phyloP scores from a whole-genome alignment of 2,113 vertebrate genomes.

The Sebastes fasciatus region DNA sequence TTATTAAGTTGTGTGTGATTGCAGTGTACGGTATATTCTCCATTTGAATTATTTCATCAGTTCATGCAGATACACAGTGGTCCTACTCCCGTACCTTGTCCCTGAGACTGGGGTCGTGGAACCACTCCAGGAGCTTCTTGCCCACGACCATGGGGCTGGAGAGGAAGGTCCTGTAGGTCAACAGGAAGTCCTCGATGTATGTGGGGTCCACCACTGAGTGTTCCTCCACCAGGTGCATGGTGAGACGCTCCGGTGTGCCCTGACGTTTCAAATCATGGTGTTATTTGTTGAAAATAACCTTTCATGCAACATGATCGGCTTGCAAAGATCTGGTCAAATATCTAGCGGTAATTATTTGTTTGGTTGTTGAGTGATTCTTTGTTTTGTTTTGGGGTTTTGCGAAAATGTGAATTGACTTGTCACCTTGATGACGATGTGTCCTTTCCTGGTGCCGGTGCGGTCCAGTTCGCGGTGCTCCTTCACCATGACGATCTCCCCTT shows the following conservation, averaged over 20 bases:
- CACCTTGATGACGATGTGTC: constrained; percentile 99
- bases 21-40: too few species aligned
- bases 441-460: constrained; percentile 97
- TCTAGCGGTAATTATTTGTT: background rate
- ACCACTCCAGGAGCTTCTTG: constrained; percentile 99
- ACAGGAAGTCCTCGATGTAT: constrained; percentile 98
- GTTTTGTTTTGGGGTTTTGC: background rate
- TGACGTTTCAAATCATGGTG: constrained; percentile 55
- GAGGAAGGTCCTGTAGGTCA: constrained; percentile 98
- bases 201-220: constrained; percentile 99
- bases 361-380: too few species aligned
- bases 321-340: background rate
- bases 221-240: constrained; percentile 99
- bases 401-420: constrained; percentile 20
- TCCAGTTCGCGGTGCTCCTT: constrained; percentile 98
- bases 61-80: too few species aligned
- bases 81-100: constrained; percentile 89
- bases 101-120: constrained; percentile 99
- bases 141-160: constrained; percentile 99
- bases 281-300: background rate
- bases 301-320: background rate
- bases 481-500: constrained; percentile 99
- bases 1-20: background rate
- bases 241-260: constrained; percentile 96
- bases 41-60: background rate